Evolutionary conservation across 37 sponge, comb jelly and placozoan species (phyloP), one percentile per base, ranked within the genome.

Genomic region (Ianthella basta): DNA sequence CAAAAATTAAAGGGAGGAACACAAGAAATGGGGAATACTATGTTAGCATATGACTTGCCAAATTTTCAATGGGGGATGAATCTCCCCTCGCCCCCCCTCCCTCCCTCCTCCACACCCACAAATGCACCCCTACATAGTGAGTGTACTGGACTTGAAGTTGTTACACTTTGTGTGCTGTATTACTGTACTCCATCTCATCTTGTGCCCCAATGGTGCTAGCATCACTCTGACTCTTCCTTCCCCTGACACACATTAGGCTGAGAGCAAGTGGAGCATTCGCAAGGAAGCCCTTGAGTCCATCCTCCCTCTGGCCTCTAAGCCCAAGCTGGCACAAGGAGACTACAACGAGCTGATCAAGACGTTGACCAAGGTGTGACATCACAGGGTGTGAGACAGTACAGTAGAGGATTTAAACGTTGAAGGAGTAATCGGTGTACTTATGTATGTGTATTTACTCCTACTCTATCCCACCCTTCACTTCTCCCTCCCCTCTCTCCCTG

Each of bases 241-340:
- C n/a, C n/a, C n/a, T n/a, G n/a, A 44, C 50, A 8, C 8, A 8
- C 8, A 44, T 8, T 60, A 89, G 90, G 80, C 72, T 56, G 91
- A 92, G 80, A 67, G 87, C 18, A 97, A 93, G 73, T 97, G 98
- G 98, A 91, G 93, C 88, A 81, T 91, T 20, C 73, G 98, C 6
- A 97, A 95, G 70, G 98, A 97, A 66, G 95, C 87, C 1, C 55
- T 98, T 72, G 96, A 93, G 60, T 59, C 73, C 15, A 44, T 94
- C 2, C 72, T 92, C 4, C 89, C 94, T 4, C 83, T 91, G 16
- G 88, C 95, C 34, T 72, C 85, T 36, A 87, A 90, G 20, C 86
- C 84, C 39, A 97, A 97, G 74, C 86, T 97, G 21, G 72, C 74
- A 44, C 84, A 84, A 41, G 90, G 89, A 4, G 93, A 96, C 61